Conservation (phyloP, 2,113 vertebrate species). For the Naja naja region DNA sequence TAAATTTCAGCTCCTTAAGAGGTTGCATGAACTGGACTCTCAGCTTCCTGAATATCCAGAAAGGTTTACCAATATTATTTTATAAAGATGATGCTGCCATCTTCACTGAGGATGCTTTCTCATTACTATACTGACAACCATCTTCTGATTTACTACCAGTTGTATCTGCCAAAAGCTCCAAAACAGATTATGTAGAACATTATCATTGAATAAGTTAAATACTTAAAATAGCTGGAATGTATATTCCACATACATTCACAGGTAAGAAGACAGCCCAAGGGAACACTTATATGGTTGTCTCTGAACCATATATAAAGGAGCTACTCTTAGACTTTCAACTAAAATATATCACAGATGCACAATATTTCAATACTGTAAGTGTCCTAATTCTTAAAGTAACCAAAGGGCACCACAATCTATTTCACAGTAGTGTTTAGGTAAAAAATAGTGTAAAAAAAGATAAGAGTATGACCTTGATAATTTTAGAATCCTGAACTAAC, state of each 20-base stretch:
- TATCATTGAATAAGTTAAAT: neutral
- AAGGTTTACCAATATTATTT: neutral
- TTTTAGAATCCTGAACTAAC: constrained; percentile 32
- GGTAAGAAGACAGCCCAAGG: neutral
- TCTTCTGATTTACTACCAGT: neutral
- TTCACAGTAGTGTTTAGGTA: constrained; percentile 30
- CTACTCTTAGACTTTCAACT: neutral
- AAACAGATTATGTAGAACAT: neutral
- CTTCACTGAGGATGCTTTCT: neutral
- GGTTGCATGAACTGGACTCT: neutral
- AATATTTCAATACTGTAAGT: constrained; percentile 11
- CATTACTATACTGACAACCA: neutral
- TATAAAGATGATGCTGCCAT: neutral
- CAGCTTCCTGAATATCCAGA: neutral
- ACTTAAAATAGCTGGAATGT: neutral
- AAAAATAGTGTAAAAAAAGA: constrained; percentile 38
- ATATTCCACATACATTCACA: neutral
- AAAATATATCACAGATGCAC: neutral
- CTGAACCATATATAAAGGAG: neutral
- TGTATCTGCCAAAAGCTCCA: neutral
- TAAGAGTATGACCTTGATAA: constrained; percentile 25
- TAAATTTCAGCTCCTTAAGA: neutral
- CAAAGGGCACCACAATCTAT: neutral
- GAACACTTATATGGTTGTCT: neutral
- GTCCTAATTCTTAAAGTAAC: neutral